Conservation (phyloP, 2,113 vertebrate genomes). For the Channa maculata region DNA sequence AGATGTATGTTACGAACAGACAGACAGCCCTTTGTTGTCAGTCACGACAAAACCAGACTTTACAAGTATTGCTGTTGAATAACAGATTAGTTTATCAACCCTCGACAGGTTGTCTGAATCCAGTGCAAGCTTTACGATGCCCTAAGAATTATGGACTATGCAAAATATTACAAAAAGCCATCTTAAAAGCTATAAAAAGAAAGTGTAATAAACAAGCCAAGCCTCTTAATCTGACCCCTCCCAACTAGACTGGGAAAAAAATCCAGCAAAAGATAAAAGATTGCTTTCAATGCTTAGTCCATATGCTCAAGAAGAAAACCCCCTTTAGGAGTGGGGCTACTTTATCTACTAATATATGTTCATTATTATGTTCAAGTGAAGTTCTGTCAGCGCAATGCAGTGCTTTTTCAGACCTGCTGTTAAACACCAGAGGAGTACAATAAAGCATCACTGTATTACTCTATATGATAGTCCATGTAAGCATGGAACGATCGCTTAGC, state of each 20-base stretch:
- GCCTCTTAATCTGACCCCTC: background rate
- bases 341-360: conserved; percentile 16
- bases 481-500: background rate
- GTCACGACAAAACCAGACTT: too few species aligned
- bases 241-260: conserved; percentile 28
- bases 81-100: too few species aligned
- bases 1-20: too few species aligned
- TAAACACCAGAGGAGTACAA: conserved; percentile 13
- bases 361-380: background rate
- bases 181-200: background rate
- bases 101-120: too few species aligned
- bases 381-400: conserved; percentile 13
- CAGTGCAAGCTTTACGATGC: too few species aligned
- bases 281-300: conserved; percentile 38
- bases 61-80: too few species aligned
- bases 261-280: conserved; percentile 25
- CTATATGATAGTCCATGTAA: background rate
- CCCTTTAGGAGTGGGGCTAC: background rate
- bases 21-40: too few species aligned
- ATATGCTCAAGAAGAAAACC: conserved; percentile 4
- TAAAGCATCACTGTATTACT: background rate
- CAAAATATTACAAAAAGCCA: too few species aligned
- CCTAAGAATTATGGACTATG: too few species aligned
- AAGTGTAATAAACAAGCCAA: conserved; percentile 2
- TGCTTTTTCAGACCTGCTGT: too few species aligned